These are phyloP conservation scores for Troilus luridus DNA, from an alignment of 2,888 invertebrate species.

Conservation along the genomic window DNA sequence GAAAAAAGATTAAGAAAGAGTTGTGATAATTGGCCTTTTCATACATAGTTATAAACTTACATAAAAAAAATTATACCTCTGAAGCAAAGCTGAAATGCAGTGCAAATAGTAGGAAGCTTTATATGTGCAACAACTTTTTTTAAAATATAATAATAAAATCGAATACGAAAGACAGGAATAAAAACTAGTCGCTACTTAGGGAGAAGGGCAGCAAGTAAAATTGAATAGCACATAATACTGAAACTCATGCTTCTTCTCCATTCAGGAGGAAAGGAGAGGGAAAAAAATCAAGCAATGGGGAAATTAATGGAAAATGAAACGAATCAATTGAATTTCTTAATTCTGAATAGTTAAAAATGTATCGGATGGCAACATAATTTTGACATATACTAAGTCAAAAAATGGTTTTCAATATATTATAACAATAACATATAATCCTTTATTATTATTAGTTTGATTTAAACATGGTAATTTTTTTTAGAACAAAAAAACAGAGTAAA, in stretches of 20 bases:
- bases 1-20: constrained; percentile 1
- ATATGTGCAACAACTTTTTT: constrained; percentile 39
- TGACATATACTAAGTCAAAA: neutral
- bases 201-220: constrained; percentile 24
- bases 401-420: neutral
- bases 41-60: neutral
- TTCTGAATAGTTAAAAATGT: neutral
- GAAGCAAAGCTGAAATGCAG: constrained; percentile 46
- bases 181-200: constrained; percentile 43
- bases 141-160: neutral
- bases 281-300: constrained; percentile 12
- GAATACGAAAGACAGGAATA: constrained; percentile 25
- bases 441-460: neutral
- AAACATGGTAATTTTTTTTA: neutral
- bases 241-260: constrained; percentile 41
- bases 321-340: neutral
- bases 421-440: neutral
- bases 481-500: neutral
- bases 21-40: neutral
- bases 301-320: constrained; percentile 30
- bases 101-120: constrained; percentile 34
- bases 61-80: constrained; percentile 22
- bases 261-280: constrained; percentile 2
- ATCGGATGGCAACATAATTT: neutral
- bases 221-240: constrained; percentile 24